Evolutionary conservation across 1,140 invertebrate genomes (phyloP), one percentile per base, ranked within the genome.

Genomic region (Drosophila busckii): DNA sequence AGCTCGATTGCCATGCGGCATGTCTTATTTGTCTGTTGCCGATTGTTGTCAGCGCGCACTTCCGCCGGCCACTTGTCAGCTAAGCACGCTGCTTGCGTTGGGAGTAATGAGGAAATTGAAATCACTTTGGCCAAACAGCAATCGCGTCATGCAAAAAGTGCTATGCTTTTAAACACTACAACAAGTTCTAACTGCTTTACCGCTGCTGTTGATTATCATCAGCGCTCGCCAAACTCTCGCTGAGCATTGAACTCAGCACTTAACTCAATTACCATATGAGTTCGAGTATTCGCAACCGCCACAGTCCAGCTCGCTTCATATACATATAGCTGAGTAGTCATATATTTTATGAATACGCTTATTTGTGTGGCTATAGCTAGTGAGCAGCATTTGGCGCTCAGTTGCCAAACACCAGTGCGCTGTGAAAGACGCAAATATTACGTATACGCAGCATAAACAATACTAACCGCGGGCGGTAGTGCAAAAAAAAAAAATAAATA

Each of bases 321-420:
- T n/a, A n/a, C n/a, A n/a, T n/a, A n/a, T n/a, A n/a, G 32, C 37
- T 53, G 35, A 53, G 69, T 56, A 49, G 31, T 61, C 55, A 49
- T 35, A 52, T 58, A n/a, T n/a, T n/a, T n/a, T n/a, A n/a, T n/a
- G n/a, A n/a, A n/a, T n/a, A n/a, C n/a, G n/a, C n/a, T n/a, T n/a
- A n/a, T n/a, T n/a, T n/a, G n/a, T n/a, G n/a, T n/a, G n/a, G n/a
- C n/a, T 63, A 46, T 44, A 41, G 56, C 41, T 50, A 29, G 45
- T 34, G 25, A 55, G 49, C 29, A 16, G 40, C 48, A 48, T 44
- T 67, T 67, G 49, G 50, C 63, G 64, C 68, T 73, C 68, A 78
- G 73, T 78, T 73, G 64, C 37, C 63, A 56, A 78, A 68, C 40
- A 68, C 28, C 58, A 78, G 68, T 73, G 56, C 68, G 29, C 53